phyloP scores from a whole-genome alignment of 1,140 invertebrate species.

The Nilaparvata lugens region DNA sequence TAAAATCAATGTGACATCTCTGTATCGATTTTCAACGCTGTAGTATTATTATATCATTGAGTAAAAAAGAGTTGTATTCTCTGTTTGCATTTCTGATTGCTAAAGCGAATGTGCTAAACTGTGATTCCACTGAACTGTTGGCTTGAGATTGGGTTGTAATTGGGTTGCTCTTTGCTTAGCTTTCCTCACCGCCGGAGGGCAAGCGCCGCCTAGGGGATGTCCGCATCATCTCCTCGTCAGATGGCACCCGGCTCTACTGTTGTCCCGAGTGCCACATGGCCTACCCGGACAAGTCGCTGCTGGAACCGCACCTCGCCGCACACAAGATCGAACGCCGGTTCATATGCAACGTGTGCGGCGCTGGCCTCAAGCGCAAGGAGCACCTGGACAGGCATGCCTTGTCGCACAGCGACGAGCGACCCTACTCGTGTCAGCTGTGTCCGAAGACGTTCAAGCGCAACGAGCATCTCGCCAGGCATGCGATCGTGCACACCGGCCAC shows the following conservation, averaged over 20 bases:
- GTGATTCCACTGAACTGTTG: too few species aligned
- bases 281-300: conserved; percentile 66
- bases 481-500: conserved; percentile 76
- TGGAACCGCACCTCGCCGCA: conserved; percentile 71
- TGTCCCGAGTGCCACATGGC: conserved; percentile 81
- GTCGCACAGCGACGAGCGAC: conserved; percentile 32
- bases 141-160: too few species aligned
- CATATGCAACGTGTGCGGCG: conserved; percentile 78
- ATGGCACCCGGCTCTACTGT: conserved; percentile 72
- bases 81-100: too few species aligned
- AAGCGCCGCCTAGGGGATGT: conserved; percentile 51
- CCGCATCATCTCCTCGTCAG: conserved; percentile 65
- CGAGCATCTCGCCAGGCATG: conserved; percentile 73
- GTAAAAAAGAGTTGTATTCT: too few species aligned
- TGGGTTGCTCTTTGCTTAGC: too few species aligned
- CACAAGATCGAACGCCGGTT: conserved; percentile 52
- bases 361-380: conserved; percentile 54
- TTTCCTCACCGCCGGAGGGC: conserved; percentile 7
- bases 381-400: conserved; percentile 34
- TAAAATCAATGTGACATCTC: too few species aligned
- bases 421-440: conserved; percentile 70
- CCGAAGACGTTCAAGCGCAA: conserved; percentile 77
- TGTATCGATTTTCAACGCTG: too few species aligned
- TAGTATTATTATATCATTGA: too few species aligned
- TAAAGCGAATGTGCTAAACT: too few species aligned